phyloP scores from a whole-genome alignment of 2,797 vertebrate genomes.

The Xenentodon cancila region DNA sequence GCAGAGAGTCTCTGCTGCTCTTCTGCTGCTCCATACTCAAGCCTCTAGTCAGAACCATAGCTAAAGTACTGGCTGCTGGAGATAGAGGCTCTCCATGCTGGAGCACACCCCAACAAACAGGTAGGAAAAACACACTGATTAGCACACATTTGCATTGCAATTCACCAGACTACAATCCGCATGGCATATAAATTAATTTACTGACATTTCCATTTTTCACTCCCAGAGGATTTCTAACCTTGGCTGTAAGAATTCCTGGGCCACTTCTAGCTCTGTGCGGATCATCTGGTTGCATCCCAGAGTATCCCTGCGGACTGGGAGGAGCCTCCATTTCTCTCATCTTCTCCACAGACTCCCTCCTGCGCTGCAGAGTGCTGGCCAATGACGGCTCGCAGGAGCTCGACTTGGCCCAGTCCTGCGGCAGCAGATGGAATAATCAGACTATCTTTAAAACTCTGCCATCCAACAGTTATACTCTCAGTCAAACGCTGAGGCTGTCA shows the following conservation, averaged over 20 bases:
- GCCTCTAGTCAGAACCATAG: conserved; percentile 96
- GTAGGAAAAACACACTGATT: conserved; percentile 42
- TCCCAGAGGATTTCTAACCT: conserved; percentile 77
- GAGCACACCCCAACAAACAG: conserved; percentile 3
- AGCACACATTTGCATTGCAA: conserved; percentile 35
- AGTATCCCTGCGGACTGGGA: conserved; percentile 73
- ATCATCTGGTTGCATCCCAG: conserved; percentile 82
- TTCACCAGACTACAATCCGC: conserved; percentile 3
- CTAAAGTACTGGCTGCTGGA: conserved; percentile 92
- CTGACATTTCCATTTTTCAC: conserved; percentile 26
- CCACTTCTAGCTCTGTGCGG: conserved; percentile 83
- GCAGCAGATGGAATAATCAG: conserved; percentile 55
- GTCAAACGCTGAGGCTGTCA: conserved; percentile 21
- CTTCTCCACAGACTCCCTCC: conserved; percentile 89
- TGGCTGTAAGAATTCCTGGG: conserved; percentile 85
- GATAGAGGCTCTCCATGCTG: conserved; percentile 93
- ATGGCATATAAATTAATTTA: conserved; percentile 8
- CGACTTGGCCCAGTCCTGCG: conserved; percentile 93
- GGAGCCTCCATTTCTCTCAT: conserved; percentile 86
- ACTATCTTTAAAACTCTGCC: conserved; percentile 21
- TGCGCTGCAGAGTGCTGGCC: conserved; percentile 85
- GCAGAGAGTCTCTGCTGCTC: conserved; percentile 96
- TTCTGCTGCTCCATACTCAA: conserved; percentile 97
- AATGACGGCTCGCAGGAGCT: conserved; percentile 87
- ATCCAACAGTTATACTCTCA: conserved; percentile 36